phyloP scores from a whole-genome alignment of 2,797 vertebrate genomes.

The Rousettus madagascariensis region DNA sequence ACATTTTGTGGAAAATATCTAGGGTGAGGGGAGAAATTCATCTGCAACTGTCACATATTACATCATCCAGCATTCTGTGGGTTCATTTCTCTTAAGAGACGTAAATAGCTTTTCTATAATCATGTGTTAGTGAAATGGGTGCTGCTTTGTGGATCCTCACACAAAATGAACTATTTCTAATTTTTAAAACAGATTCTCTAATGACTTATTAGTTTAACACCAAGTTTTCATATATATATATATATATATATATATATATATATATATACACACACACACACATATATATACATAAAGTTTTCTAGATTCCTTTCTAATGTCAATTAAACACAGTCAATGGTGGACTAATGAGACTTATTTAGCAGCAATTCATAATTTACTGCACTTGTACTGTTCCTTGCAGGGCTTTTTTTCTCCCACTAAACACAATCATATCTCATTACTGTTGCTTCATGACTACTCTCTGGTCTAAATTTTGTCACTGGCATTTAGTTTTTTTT shows the following conservation, averaged over 20 bases:
- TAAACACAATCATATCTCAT: slow-evolving; percentile 68
- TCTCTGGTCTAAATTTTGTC: slow-evolving; percentile 69
- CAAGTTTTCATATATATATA: background rate
- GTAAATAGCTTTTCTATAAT: background rate
- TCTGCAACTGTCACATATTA: background rate
- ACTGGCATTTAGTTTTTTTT: slow-evolving; percentile 55
- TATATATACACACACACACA: no score
- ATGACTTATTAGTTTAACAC: background rate
- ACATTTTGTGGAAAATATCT: background rate
- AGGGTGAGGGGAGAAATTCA: background rate
- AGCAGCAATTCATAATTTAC: slow-evolving; percentile 57
- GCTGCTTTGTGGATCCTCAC: background rate
- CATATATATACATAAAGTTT: background rate
- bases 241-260: background rate
- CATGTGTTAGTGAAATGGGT: background rate
- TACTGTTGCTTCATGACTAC: slow-evolving; percentile 60
- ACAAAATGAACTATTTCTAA: background rate
- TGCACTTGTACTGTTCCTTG: slow-evolving; percentile 13
- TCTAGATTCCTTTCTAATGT: background rate
- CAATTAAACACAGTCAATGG: slow-evolving; percentile 46
- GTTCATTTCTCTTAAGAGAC: background rate
- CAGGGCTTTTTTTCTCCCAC: slow-evolving; percentile 31
- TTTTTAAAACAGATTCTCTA: background rate
- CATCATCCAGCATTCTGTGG: background rate
- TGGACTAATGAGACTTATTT: slow-evolving; percentile 68